Evolutionary conservation across 2,797 vertebrate species (phyloP), one percentile per base, ranked within the genome.

Genomic region (Cichlasoma orientale): DNA sequence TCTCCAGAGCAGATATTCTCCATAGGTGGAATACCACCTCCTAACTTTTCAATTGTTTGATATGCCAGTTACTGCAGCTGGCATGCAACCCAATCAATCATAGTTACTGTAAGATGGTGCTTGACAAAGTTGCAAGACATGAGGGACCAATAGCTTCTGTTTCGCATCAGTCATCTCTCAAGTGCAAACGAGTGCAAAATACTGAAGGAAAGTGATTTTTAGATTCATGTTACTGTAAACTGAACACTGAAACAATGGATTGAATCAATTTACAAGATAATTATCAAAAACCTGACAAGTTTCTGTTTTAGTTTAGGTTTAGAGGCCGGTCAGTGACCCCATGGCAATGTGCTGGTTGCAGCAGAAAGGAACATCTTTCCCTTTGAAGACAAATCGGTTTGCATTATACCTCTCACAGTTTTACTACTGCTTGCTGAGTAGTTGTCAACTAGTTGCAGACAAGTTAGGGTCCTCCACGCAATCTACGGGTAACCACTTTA

Each of bases 61-160:
- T 84, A 87, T 80, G 87, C 84, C 91, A 88, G 85, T 92, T 89
- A 86, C 81, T 53, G 74, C 72, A 71, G 85, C 81, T 74, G 79
- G 55, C 74, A 47, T 75, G 21, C 75, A 53, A 63, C 18, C 66
- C 80, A 68, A 91, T 93, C 88, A 88, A 83, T 91, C 90, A 89
- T 59, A 66, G 83, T 89, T 92, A 36, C 36, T 36, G 36, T 11
- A 89, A 78, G 75, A 59, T 38, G 36, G 71, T 72, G 72, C 87
- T 82, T 82, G 85, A 87, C 87, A 85, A 88, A 88, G 87, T 89
- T 73, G 75, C 74, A 38, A 77, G 79, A 82, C 90, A 75, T 82
- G 25, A 75, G 92, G 89, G 89, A 88, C 63, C 73, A 55, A 56
- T 16, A 56, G 85, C 80, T 66, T 69, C 66, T 50, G 75, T 82